Evolutionary conservation across 2,797 vertebrate species (phyloP).

Genomic region (Mycteria americana): DNA sequence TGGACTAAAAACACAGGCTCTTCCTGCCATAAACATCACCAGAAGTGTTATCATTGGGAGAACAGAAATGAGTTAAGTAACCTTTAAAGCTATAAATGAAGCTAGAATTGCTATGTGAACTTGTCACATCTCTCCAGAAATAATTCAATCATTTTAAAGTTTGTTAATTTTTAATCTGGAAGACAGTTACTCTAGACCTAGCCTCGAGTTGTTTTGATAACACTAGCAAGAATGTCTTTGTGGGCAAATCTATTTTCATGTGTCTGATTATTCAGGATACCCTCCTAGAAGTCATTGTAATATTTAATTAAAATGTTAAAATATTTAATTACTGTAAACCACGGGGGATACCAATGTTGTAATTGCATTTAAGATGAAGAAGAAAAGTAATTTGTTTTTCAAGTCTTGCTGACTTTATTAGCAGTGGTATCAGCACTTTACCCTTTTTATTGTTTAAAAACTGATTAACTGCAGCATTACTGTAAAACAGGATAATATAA

Average conservation of each 20-base stretch:
- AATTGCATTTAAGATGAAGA: conserved; percentile 68
- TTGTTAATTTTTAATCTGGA: conserved; percentile 48
- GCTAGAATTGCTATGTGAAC: conserved; percentile 25
- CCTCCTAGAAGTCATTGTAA: conserved; percentile 65
- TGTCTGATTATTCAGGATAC: conserved; percentile 12
- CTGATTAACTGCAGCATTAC: conserved; percentile 59
- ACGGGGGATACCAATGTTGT: conserved; percentile 51
- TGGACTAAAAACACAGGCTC: neutral
- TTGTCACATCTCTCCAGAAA: conserved; percentile 11
- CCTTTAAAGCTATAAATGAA: conserved; percentile 53
- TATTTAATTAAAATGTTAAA: conserved; percentile 80
- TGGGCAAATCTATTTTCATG: conserved; percentile 40
- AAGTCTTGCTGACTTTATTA: conserved; percentile 58
- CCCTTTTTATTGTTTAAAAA: conserved; percentile 67
- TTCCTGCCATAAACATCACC: neutral
- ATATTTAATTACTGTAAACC: conserved; percentile 75
- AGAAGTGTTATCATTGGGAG: neutral
- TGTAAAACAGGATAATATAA: conserved; percentile 39
- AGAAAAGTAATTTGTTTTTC: conserved; percentile 71
- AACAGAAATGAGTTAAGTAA: conserved; percentile 28
- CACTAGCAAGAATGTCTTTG: conserved; percentile 19
- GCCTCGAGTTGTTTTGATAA: conserved; percentile 40
- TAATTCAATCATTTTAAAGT: conserved; percentile 35
- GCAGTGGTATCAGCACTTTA: conserved; percentile 46
- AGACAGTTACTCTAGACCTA: conserved; percentile 32